A percentile compares a stretch with the other conserved stretches of the same genome.
phyloP scores from a whole-genome alignment of 1,140 invertebrate genomes.

The Megathymus violae region DNA sequence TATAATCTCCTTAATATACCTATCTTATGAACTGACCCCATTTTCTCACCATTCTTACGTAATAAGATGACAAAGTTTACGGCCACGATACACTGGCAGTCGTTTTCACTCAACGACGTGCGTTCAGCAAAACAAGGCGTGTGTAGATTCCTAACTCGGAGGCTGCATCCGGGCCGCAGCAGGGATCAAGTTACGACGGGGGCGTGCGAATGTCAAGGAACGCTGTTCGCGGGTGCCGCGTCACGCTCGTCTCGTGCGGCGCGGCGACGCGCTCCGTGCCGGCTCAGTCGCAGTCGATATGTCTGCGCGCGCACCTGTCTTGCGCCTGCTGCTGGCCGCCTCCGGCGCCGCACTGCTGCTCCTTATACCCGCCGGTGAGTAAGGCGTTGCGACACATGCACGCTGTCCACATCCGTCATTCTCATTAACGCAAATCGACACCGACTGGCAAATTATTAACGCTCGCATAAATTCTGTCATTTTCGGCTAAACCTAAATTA shows the following conservation, averaged over 20 bases:
- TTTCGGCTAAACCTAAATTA: neutral
- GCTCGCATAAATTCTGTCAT: neutral
- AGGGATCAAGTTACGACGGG: too few relatives aligned
- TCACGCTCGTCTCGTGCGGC: too few relatives aligned
- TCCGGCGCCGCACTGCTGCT: slow-evolving; percentile 42
- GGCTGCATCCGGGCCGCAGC: too few relatives aligned
- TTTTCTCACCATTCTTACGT: slow-evolving; percentile 55
- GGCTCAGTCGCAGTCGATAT: too few relatives aligned
- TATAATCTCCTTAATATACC: too few relatives aligned
- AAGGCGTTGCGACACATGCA: slow-evolving; percentile 25
- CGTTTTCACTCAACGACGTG: slow-evolving; percentile 53
- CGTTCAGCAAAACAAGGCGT: slow-evolving; percentile 55
- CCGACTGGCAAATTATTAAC: neutral
- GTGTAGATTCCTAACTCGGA: too few relatives aligned
- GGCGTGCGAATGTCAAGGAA: too few relatives aligned
- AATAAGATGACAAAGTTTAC: slow-evolving; percentile 67
- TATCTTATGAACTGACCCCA: slow-evolving; percentile 18
- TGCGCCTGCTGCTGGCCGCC: slow-evolving; percentile 61
- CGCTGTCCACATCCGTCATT: slow-evolving; percentile 14
- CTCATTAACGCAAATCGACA: slow-evolving; percentile 7
- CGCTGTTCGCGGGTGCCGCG: too few relatives aligned
- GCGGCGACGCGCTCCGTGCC: too few relatives aligned
- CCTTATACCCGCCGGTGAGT: slow-evolving; percentile 55
- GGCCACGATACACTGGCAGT: slow-evolving; percentile 50
- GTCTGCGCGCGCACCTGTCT: slow-evolving; percentile 67